These are phyloP conservation scores for Drosophila parabipectinata DNA, from an alignment of 1,140 invertebrate genomes.

Conservation along the genomic window DNA sequence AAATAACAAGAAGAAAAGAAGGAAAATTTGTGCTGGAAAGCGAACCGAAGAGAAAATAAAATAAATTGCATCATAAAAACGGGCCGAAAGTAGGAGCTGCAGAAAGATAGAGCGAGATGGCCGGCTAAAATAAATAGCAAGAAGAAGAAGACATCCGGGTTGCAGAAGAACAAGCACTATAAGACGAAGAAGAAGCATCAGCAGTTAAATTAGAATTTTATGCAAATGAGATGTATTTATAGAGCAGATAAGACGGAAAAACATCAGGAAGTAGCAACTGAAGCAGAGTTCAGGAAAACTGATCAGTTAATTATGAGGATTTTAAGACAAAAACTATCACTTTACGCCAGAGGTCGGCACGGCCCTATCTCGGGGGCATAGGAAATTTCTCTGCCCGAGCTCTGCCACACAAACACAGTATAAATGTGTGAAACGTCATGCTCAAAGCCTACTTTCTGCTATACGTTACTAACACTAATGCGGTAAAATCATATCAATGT, in stretches of 20 bases:
- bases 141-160: slow-evolving; percentile 30
- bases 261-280: slow-evolving; percentile 22
- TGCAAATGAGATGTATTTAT: slow-evolving; percentile 76
- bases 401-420: too few relatives aligned
- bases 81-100: slow-evolving; percentile 24
- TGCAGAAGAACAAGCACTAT: slow-evolving; percentile 19
- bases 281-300: slow-evolving; percentile 29
- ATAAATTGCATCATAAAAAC: slow-evolving; percentile 80
- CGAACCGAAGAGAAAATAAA: slow-evolving; percentile 72
- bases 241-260: slow-evolving; percentile 54
- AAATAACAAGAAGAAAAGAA: slow-evolving; percentile 72
- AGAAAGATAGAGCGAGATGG: slow-evolving; percentile 9
- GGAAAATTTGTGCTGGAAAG: slow-evolving; percentile 63
- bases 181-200: slow-evolving; percentile 34
- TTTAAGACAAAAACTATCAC: neutral
- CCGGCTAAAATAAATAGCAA: slow-evolving; percentile 49
- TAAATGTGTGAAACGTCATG: too few relatives aligned
- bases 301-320: slow-evolving; percentile 30
- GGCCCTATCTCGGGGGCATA: too few relatives aligned
- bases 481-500: too few relatives aligned
- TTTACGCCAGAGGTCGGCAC: too few relatives aligned
- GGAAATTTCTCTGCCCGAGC: too few relatives aligned
- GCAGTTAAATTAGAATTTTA: slow-evolving; percentile 80
- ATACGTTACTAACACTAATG: too few relatives aligned
- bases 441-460: too few relatives aligned